Base-by-base conservation (phyloP, 2,797 vertebrate species). In the Thunnus albacares region DNA sequence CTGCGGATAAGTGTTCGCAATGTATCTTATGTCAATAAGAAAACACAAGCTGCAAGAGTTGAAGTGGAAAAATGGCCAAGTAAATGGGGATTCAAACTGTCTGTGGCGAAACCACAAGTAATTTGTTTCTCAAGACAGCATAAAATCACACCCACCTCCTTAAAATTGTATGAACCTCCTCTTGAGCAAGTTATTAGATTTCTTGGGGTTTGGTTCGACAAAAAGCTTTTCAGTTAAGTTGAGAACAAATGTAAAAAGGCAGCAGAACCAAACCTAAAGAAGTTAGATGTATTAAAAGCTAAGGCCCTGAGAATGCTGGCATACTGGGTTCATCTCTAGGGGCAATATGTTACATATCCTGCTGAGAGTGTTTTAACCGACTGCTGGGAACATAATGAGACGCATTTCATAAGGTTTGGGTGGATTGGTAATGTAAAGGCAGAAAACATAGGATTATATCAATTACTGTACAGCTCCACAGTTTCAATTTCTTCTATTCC, bases 321-420 rank as follows among this genome's bases (percentile, higher is more conserved):
- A 38, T 66, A 51, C 43, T 67, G 64, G 65, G 45, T 55, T 22
- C 18, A 43, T 53, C 30, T 76, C 2, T 56, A 68, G 33, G 64
- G 63, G 15, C 33, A 22, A 13, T 14, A 1, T 67, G 55, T 58
- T 20, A 17, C n/a, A 33, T 33, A 43, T 68, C 49, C 56, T 53
- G 47, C 56, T 12, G 60, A n/a, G 18, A 45, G 43, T 45, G 43
- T 45, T 45, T 45, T 45, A 13, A 45, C 43, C 0, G 43, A 14
- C 43, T 45, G 43, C 43, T 45, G 43, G 43, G 14, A 45, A 45
- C 43, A 45, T 14, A 45, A 45, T 14, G 43, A 45, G 43, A 45
- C 43, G 15, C 13, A 13, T 45, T 45, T 14, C 43, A 15, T 15
- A 5, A 5, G 13, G 13, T 45, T 15, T 33, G 30, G 30, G 30